Evolutionary conservation across 2,888 invertebrate genomes (phyloP), one percentile per base, ranked within the genome.

Genomic region (Macrostomum cliftonense): DNA sequence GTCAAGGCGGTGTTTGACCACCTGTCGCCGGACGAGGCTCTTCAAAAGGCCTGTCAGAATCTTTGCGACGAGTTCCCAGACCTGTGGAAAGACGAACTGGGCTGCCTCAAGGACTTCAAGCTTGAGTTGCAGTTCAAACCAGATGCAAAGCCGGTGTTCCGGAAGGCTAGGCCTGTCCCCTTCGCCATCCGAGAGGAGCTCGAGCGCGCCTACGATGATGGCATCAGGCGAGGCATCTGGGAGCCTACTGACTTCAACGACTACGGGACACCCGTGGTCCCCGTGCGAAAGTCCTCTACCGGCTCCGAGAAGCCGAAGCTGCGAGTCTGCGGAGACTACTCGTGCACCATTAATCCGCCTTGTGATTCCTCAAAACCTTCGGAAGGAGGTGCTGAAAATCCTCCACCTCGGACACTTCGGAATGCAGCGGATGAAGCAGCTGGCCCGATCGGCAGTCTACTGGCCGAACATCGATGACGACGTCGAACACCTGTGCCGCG

Each of bases 261-360:
- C n/a, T 14, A 42, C 13, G 13, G 39, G 13, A 13, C n/a, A n/a
- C n/a, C 39, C 51, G 21, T 45, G 53, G 17, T 16, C 44, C 14
- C 19, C 28, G 17, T 46, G 53, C 12, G 47, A 54, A 19, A 17
- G 9, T 4, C 54, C 52, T 17, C 46, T 51, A 14, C 59, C 55
- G 58, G 57, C 55, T 2, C 55, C 59, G 19, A 58, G 58, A 2
- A 54, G 57, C 19, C 54, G 11, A 37, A 48, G 13, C 55, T 17
- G 28, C 40, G 60, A 36, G 51, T 57, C 13, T 59, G 55, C 49
- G 55, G 58, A 2, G 57, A 61, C 49, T 58, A 53, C 40, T 56
- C 57, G 13, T 55, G 56, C 1, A 57, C 58, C 0, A 43, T 60
- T 1, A 59, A 60, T 44, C 46, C 37, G 17, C 20, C n/a, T n/a